Evolutionary conservation across 2,113 vertebrate species (phyloP).

Genomic region (Rousettus leschenaultii): DNA sequence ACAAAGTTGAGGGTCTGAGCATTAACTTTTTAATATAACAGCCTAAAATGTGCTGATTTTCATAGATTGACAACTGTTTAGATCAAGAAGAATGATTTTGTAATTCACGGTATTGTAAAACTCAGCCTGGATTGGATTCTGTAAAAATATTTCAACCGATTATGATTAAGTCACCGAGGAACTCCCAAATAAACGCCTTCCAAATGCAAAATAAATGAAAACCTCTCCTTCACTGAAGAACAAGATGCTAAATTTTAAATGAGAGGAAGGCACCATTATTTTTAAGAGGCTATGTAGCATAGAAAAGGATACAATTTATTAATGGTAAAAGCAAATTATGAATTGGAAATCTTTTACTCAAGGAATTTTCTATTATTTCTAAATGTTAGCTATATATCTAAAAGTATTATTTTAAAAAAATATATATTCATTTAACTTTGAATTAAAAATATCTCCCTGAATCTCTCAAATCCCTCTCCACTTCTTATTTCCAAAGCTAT

Average conservation of each 20-base stretch:
- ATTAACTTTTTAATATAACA: conserved; percentile 26
- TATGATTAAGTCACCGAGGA: neutral
- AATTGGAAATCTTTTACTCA: neutral
- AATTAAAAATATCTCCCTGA: neutral
- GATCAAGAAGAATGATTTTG: neutral
- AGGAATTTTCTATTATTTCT: neutral
- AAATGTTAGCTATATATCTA: neutral
- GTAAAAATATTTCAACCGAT: neutral
- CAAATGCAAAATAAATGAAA: neutral
- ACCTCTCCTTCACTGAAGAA: neutral
- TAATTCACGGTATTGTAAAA: neutral
- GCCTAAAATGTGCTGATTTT: neutral
- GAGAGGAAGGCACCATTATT: neutral
- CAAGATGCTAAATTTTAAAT: neutral
- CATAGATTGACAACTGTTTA: neutral
- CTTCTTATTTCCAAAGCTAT: neutral
- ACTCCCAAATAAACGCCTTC: neutral
- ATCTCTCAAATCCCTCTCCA: neutral
- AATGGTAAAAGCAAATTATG: neutral
- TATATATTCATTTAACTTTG: neutral
- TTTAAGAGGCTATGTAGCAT: neutral
- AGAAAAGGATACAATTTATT: neutral
- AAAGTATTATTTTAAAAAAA: neutral
- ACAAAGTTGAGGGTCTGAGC: neutral
- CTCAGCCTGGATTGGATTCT: neutral